Conservation (phyloP, 1,140 invertebrate genomes). For the Nylanderia fulva region DNA sequence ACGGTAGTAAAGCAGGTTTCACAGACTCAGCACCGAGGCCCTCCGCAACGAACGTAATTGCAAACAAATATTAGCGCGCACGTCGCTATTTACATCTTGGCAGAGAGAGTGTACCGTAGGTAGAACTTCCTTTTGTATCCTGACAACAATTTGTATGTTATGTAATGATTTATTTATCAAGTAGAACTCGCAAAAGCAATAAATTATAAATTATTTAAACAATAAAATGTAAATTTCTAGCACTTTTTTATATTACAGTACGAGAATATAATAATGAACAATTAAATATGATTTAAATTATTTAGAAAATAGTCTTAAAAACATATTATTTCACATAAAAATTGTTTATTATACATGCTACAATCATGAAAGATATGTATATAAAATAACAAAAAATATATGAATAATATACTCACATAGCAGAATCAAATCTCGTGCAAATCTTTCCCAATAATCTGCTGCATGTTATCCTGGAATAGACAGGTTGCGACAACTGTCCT, state of each 20-base stretch:
- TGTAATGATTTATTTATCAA: constrained; percentile 53
- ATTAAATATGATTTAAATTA: constrained; percentile 3
- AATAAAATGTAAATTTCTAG: background rate
- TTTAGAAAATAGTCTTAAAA: no score
- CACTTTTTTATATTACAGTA: background rate
- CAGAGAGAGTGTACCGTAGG: constrained; percentile 90
- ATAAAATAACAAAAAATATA: constrained; percentile 54
- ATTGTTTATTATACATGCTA: background rate
- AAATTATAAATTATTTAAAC: constrained; percentile 26
- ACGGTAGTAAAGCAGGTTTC: constrained; percentile 89
- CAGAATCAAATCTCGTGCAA: constrained; percentile 87
- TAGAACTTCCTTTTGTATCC: constrained; percentile 90
- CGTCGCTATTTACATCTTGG: constrained; percentile 90
- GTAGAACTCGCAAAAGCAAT: background rate
- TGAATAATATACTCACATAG: constrained; percentile 85
- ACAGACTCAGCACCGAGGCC: constrained; percentile 88
- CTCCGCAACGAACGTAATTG: constrained; percentile 88
- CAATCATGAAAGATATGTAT: background rate
- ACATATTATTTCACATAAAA: no score
- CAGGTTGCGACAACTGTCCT: constrained; percentile 88
- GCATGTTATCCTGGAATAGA: constrained; percentile 87
- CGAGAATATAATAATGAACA: background rate
- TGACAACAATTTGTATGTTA: constrained; percentile 81
- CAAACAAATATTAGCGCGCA: constrained; percentile 89
- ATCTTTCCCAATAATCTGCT: constrained; percentile 91